phyloP scores from a whole-genome alignment of 2,888 invertebrate genomes.

The Agrilus biguttatus region DNA sequence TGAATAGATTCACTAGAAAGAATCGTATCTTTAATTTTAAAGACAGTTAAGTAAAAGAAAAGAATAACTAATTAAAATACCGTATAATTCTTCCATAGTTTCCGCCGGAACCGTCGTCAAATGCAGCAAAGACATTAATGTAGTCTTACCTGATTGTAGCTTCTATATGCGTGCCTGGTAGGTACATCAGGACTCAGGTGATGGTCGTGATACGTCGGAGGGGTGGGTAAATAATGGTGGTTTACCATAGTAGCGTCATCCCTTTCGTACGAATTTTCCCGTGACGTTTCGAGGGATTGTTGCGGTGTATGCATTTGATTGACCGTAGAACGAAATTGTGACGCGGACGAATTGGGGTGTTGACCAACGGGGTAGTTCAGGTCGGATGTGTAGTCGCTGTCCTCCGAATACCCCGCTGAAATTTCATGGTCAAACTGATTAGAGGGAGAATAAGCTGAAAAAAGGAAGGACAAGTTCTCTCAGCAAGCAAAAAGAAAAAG shows the following conservation, averaged over 20 bases:
- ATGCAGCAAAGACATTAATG: too few species aligned
- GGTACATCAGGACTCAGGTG: conserved; percentile 26
- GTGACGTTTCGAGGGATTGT: conserved; percentile 62
- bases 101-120: too few species aligned
- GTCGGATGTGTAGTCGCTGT: conserved; percentile 94
- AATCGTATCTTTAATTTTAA: too few species aligned
- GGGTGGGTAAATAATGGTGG: conserved; percentile 20
- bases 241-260: conserved; percentile 38
- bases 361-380: conserved; percentile 85
- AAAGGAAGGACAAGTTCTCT: conserved; percentile 8
- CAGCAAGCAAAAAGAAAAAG: too few species aligned
- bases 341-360: conserved; percentile 83
- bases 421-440: conserved; percentile 31
- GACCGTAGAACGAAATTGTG: conserved; percentile 69
- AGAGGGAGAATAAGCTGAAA: conserved; percentile 25
- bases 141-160: conserved; percentile 17
- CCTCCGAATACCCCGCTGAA: conserved; percentile 88
- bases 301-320: conserved; percentile 67
- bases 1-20: too few species aligned
- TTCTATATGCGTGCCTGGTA: conserved; percentile 9
- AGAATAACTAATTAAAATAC: too few species aligned
- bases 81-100: too few species aligned
- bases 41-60: too few species aligned
- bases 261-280: conserved; percentile 72
- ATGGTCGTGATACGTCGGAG: conserved; percentile 18